Percentiles rank a stretch among this genome's conserved stretches.
Conservation (phyloP, 2,113 vertebrate genomes). For the Rynchops niger region DNA sequence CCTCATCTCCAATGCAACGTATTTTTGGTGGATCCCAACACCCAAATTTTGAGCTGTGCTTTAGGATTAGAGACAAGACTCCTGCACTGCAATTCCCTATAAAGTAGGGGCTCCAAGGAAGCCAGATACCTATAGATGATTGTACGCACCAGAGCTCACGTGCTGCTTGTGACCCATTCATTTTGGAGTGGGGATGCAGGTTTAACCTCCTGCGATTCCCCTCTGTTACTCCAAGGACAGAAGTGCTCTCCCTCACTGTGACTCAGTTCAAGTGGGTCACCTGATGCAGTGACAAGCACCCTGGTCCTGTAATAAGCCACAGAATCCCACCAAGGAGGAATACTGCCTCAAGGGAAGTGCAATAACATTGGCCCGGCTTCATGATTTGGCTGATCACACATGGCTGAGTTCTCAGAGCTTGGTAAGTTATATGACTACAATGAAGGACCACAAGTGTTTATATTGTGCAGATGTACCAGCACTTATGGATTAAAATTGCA, state of each 20-base stretch:
- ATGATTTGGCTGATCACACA: not conserved
- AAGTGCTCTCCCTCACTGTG: accelerated
- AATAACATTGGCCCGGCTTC: not conserved
- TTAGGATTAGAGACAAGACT: not conserved
- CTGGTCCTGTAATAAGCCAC: not conserved
- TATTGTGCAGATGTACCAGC: not conserved
- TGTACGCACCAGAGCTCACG: not conserved
- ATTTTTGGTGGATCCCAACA: not conserved
- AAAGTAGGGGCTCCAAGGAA: not conserved
- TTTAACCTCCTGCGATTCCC: not conserved
- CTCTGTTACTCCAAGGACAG: not conserved
- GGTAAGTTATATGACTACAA: not conserved
- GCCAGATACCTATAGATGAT: not conserved
- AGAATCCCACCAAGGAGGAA: not conserved
- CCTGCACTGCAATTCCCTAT: not conserved
- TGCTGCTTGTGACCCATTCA: not conserved
- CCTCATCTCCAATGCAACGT: not conserved
- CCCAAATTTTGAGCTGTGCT: accelerated
- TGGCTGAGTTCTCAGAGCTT: not conserved
- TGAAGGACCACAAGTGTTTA: not conserved
- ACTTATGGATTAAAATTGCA: not conserved
- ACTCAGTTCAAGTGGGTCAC: not conserved
- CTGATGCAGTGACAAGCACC: not conserved
- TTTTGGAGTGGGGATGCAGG: not conserved
- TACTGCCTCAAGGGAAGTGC: not conserved